A percentile compares a stretch with the other conserved stretches of the same genome.
Evolutionary conservation across 2,113 vertebrate species (phyloP).

Genomic region (Amazona vittata): DNA sequence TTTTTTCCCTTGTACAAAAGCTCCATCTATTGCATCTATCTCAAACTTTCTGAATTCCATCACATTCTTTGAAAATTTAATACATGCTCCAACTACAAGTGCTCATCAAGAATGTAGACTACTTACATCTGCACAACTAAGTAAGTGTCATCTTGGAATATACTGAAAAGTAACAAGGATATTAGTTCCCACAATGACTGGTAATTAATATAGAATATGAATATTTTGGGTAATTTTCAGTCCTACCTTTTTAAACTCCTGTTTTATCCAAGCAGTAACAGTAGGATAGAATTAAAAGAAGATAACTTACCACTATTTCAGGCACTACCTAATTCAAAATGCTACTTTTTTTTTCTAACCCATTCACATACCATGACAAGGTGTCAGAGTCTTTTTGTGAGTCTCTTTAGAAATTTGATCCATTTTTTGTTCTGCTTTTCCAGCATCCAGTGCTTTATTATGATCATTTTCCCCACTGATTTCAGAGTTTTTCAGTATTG

Average conservation of each 20-base stretch:
- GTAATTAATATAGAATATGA: neutral
- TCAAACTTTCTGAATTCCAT: neutral
- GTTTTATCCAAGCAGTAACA: neutral
- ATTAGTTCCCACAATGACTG: neutral
- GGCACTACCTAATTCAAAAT: neutral
- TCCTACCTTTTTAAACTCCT: neutral
- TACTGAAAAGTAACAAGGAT: neutral
- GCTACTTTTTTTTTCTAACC: neutral
- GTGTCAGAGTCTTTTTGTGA: neutral
- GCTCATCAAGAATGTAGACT: neutral
- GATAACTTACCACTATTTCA: neutral
- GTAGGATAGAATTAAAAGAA: neutral
- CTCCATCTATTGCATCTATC: neutral
- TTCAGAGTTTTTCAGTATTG: neutral
- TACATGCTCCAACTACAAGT: neutral
- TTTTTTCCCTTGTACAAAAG: neutral
- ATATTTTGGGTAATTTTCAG: neutral
- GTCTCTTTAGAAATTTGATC: neutral
- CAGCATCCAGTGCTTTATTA: neutral
- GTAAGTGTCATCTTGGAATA: neutral
- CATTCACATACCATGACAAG: slow-evolving; percentile 60
- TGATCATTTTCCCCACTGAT: neutral
- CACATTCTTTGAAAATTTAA: neutral
- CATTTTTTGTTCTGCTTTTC: slow-evolving; percentile 15
- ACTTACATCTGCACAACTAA: neutral